These are phyloP conservation scores for Picathartes gymnocephalus DNA, from an alignment of 2,113 vertebrate species.

Conservation along the genomic window DNA sequence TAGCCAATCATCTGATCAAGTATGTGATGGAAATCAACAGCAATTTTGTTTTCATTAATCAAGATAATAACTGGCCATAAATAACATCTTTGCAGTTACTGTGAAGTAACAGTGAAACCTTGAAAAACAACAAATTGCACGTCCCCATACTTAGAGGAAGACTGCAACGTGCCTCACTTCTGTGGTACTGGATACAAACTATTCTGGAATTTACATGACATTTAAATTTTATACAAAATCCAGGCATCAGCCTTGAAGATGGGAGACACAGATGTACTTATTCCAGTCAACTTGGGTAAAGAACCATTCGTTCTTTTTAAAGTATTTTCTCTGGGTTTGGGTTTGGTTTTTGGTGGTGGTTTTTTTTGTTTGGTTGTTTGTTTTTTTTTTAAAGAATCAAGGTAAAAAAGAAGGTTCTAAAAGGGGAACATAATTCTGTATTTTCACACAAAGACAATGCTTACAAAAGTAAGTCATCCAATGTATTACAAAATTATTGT, in stretches of 20 bases:
- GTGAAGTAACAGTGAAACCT: neutral
- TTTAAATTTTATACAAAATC: neutral
- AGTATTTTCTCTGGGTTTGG: neutral
- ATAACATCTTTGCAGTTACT: neutral
- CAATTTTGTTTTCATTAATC: slow-evolving; percentile 9
- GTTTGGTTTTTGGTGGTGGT: neutral
- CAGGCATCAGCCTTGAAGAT: neutral
- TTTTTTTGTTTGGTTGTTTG: accelerated
- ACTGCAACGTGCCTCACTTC: neutral
- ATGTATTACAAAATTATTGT: neutral
- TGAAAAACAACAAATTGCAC: neutral
- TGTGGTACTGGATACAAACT: neutral
- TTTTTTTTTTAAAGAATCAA: neutral
- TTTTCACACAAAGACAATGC: neutral
- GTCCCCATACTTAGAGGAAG: neutral
- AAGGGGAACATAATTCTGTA: neutral
- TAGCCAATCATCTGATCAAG: neutral
- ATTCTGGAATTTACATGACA: neutral
- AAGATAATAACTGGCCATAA: neutral
- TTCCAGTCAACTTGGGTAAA: neutral
- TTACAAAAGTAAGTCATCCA: neutral
- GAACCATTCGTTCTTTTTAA: neutral
- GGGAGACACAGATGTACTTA: neutral
- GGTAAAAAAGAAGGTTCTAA: neutral
- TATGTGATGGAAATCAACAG: neutral